Evolutionary conservation across 1,140 invertebrate genomes (phyloP).

Genomic region (Lasioglossum baleicum): DNA sequence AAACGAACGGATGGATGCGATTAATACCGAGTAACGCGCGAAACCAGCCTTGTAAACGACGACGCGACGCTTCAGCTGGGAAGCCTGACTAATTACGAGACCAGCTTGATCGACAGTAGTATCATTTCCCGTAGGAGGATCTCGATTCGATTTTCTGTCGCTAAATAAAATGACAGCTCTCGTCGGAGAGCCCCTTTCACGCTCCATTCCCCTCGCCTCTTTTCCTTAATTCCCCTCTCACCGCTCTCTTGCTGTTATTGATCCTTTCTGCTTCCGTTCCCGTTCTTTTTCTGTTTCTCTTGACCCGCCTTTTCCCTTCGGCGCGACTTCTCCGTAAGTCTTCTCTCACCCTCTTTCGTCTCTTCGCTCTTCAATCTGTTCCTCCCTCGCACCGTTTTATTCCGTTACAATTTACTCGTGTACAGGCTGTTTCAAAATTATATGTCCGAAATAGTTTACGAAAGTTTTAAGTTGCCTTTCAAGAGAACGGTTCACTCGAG

Average conservation of each 20-base stretch:
- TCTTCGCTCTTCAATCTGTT: too few relatives aligned
- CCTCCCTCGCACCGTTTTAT: too few relatives aligned
- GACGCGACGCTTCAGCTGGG: background rate
- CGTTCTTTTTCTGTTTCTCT: background rate
- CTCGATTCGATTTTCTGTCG: constrained; percentile 50
- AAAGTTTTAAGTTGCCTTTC: too few relatives aligned
- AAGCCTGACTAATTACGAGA: constrained; percentile 46
- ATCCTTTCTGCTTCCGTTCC: background rate
- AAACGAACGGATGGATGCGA: background rate
- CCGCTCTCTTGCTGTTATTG: background rate
- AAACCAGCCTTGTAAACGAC: background rate
- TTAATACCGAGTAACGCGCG: background rate
- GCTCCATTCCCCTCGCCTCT: constrained; percentile 1
- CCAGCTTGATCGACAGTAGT: constrained; percentile 24
- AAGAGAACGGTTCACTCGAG: too few relatives aligned
- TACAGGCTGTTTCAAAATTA: too few relatives aligned
- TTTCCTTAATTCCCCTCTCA: constrained; percentile 19
- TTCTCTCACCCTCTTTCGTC: too few relatives aligned
- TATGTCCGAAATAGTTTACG: too few relatives aligned
- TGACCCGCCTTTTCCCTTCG: background rate
- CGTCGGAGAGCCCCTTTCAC: background rate
- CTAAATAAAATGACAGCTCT: constrained; percentile 12
- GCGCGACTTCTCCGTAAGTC: too few relatives aligned
- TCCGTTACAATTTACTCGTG: too few relatives aligned
- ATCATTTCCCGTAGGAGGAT: constrained; percentile 9